A percentile compares a stretch with the other conserved stretches of the same genome.
Conservation (phyloP, 2,797 vertebrate species). For the Chromobotia macracanthus region DNA sequence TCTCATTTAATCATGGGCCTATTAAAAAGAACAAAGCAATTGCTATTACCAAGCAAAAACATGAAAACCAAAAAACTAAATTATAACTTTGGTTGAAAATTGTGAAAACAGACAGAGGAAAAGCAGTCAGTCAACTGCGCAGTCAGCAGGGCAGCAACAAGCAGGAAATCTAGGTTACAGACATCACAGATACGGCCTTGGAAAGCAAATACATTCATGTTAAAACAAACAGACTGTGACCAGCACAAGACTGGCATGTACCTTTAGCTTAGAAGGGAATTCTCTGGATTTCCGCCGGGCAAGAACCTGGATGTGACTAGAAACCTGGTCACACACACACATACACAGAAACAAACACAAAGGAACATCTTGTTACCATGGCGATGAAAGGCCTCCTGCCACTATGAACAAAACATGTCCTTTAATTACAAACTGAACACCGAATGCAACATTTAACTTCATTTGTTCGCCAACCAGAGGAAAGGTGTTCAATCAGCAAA, state of each 20-base stretch:
- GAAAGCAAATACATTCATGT: slow-evolving; percentile 9
- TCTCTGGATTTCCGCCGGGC: slow-evolving; percentile 98
- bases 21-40: no score
- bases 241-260: slow-evolving; percentile 63
- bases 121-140: slow-evolving; percentile 54
- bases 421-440: slow-evolving; percentile 45
- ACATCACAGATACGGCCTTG: slow-evolving; percentile 58
- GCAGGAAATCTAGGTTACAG: slow-evolving; percentile 84
- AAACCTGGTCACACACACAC: slow-evolving; percentile 80
- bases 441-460: slow-evolving; percentile 20
- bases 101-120: slow-evolving; percentile 54
- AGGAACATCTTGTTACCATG: slow-evolving; percentile 97
- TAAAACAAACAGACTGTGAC: slow-evolving; percentile 10
- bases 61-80: no score
- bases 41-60: no score
- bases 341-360: slow-evolving; percentile 55
- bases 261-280: slow-evolving; percentile 99
- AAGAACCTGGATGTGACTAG: slow-evolving; percentile 99
- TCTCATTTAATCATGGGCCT: no score
- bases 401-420: slow-evolving; percentile 72
- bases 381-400: slow-evolving; percentile 92
- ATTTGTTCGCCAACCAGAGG: neutral
- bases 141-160: slow-evolving; percentile 77
- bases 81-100: no score
- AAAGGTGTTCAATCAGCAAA: neutral